phyloP scores from a whole-genome alignment of 2,113 vertebrate genomes.

The Sterna hirundo region DNA sequence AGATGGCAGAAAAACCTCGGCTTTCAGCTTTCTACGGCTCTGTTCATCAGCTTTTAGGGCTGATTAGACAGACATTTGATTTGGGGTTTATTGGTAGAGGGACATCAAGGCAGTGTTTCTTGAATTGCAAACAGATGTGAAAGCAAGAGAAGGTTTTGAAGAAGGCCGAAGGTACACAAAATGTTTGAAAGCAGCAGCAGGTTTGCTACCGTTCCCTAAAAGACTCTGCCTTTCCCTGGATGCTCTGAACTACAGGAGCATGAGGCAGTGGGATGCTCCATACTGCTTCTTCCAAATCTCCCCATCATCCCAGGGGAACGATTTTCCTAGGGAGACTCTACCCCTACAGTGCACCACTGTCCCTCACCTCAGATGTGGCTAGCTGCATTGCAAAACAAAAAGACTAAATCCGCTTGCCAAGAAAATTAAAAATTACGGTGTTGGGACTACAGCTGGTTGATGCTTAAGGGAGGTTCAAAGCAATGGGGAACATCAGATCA shows the following conservation, averaged over 20 bases:
- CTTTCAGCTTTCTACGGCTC: neutral
- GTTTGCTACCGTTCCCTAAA: neutral
- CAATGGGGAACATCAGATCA: neutral
- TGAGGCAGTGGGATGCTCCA: neutral
- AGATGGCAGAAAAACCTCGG: neutral
- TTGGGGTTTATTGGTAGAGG: neutral
- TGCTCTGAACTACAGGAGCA: neutral
- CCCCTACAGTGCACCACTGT: accelerated
- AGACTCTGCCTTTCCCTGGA: neutral
- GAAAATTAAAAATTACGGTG: accelerated
- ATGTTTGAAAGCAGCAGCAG: neutral
- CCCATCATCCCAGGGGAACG: neutral
- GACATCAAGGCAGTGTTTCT: neutral
- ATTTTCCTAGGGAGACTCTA: neutral
- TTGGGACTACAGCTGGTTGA: neutral
- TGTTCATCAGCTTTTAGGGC: neutral
- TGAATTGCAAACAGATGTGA: neutral
- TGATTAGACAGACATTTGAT: neutral
- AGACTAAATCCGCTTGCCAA: neutral
- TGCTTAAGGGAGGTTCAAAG: neutral
- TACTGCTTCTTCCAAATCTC: neutral
- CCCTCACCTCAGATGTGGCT: accelerated
- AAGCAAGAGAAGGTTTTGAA: neutral
- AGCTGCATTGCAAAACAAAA: neutral
- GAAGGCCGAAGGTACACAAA: neutral